Percentiles rank a stretch among this genome's conserved stretches.
Evolutionary conservation across 2,888 invertebrate genomes (phyloP).

Genomic region (Ctena decussata): DNA sequence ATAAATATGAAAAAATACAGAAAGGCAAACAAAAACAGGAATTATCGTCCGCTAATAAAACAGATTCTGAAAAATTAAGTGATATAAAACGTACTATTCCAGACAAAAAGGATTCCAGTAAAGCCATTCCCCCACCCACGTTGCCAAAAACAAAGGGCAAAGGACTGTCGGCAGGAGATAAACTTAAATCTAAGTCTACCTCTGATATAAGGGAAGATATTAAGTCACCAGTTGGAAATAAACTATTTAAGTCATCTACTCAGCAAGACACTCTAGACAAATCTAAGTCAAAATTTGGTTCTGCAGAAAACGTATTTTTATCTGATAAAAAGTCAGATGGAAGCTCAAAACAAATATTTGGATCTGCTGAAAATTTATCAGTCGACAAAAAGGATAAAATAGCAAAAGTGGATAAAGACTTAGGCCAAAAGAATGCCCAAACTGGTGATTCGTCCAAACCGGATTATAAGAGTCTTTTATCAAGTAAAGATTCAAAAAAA

Average conservation of each 20-base stretch:
- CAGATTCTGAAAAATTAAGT: neutral
- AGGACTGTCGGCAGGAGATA: neutral
- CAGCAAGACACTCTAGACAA: neutral
- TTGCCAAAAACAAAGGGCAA: constrained; percentile 42
- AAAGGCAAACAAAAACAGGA: constrained; percentile 54
- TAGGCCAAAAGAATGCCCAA: neutral
- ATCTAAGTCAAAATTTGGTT: constrained; percentile 57
- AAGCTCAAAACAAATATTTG: neutral
- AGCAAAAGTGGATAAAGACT: neutral
- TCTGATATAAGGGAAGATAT: constrained; percentile 44
- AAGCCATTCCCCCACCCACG: constrained; percentile 45
- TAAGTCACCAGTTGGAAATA: constrained; percentile 14
- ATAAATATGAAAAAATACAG: constrained; percentile 61
- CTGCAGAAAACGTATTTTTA: constrained; percentile 57
- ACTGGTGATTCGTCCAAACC: neutral
- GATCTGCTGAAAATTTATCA: neutral
- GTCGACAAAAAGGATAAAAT: neutral
- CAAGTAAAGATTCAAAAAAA: neutral
- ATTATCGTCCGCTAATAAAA: neutral
- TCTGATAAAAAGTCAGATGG: constrained; percentile 17
- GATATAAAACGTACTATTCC: neutral
- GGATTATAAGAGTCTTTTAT: neutral
- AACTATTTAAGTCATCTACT: neutral
- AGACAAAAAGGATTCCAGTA: constrained; percentile 11
- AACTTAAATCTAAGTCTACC: constrained; percentile 22